These are phyloP conservation scores for Atethmia centrago DNA, from an alignment of 2,888 invertebrate species.

Conservation along the genomic window DNA sequence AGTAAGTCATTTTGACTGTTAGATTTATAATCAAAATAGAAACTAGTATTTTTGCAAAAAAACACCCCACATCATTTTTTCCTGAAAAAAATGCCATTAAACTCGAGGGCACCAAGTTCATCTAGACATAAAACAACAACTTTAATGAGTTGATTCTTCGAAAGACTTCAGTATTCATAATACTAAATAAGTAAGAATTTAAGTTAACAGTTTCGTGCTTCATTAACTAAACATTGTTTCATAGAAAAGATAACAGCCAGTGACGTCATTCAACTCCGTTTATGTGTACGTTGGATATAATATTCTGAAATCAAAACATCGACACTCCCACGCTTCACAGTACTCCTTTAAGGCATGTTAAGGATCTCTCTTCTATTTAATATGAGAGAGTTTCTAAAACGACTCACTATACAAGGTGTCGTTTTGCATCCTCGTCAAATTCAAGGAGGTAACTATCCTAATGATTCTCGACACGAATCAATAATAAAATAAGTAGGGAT, in stretches of 20 bases:
- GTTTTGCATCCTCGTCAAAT: no score
- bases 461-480: no score
- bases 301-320: conserved; percentile 16
- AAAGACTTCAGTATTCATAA: background rate
- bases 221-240: background rate
- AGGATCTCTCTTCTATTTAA: conserved; percentile 8
- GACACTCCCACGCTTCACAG: background rate
- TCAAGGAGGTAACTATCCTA: no score
- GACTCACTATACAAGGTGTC: no score
- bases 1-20: background rate
- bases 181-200: no score
- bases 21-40: background rate
- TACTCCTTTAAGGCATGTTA: background rate
- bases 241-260: background rate
- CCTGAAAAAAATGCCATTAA: no score
- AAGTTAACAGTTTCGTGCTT: background rate
- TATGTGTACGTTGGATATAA: background rate
- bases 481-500: no score
- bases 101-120: background rate
- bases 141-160: no score
- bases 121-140: no score
- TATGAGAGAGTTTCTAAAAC: conserved; percentile 9
- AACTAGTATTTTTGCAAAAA: background rate
- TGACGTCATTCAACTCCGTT: conserved; percentile 6
- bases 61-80: background rate